phyloP scores from a whole-genome alignment of 1,140 invertebrate genomes.

The Aradophagus sp. region DNA sequence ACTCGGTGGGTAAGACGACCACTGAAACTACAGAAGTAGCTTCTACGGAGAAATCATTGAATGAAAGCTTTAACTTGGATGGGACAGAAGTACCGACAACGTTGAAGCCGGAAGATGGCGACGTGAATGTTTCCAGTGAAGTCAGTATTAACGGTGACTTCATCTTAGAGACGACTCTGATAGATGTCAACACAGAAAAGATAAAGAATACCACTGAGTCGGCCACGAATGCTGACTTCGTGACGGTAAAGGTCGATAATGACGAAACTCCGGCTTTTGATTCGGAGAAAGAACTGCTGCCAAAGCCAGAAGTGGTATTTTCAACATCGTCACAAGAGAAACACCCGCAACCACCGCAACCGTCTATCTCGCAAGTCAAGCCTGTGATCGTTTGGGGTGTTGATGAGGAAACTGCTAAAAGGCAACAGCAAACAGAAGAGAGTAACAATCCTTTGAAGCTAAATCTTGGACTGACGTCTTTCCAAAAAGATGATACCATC shows the following conservation, averaged over 20 bases:
- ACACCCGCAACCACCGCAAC: constrained; percentile 5
- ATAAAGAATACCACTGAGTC: constrained; percentile 43
- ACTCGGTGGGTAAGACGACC: constrained; percentile 7
- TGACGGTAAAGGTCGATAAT: constrained; percentile 6
- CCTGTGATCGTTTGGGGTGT: constrained; percentile 37
- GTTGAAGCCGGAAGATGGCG: constrained; percentile 42
- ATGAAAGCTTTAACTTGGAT: constrained; percentile 3
- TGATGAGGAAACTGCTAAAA: constrained; percentile 35
- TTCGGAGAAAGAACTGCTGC: constrained; percentile 25
- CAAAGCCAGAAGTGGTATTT: constrained; percentile 55
- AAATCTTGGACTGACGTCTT: constrained; percentile 26
- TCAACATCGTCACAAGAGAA: constrained; percentile 25
- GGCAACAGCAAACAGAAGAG: too few relatives aligned
- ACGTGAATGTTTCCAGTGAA: constrained; percentile 61
- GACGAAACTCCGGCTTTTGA: constrained; percentile 18
- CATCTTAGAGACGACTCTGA: constrained; percentile 63
- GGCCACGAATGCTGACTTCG: constrained; percentile 13
- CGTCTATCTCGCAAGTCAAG: constrained; percentile 6
- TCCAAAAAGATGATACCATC: constrained; percentile 33
- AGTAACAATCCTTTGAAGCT: constrained; percentile 21
- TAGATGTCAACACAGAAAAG: constrained; percentile 58
- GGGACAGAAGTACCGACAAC: constrained; percentile 32
- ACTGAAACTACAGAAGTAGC: constrained; percentile 6
- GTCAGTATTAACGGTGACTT: constrained; percentile 64
- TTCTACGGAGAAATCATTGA: constrained; percentile 18